Base-by-base conservation (phyloP, 2,797 vertebrate genomes). In the Sylvilagus floridanus region DNA sequence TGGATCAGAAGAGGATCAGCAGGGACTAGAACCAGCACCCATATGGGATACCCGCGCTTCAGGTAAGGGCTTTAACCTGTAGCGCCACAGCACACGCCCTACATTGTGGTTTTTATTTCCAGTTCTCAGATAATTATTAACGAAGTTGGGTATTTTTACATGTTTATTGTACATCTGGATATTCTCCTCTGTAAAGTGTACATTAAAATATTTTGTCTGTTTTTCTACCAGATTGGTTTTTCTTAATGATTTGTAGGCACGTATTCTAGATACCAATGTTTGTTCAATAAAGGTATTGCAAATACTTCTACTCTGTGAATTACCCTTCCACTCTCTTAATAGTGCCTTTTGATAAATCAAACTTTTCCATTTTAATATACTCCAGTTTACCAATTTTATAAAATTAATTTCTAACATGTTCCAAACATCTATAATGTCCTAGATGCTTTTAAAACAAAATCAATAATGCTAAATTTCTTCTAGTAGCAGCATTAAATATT, bases 381-480 rank as follows among this genome's bases (percentile, higher is more conserved):
- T 69, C 8, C 52, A 57, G 81, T 69, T 47, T 79, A 85, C 81
- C 14, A 57, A 37, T 35, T 57, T 83, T 81, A 37, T 81, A 71
- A 42, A 88, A 94, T 35, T 71, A 21, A 81, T 81, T 69, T 69
- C 81, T 81, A 84, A 73, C 13, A 79, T 60, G 35, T 87, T 73
- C 26, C 77, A 60, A 83, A 72, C 24, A 84, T 37, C 17, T 42
- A 30, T 42, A 84, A 78, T 60, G 32, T 63, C 32, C 26, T 88
- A 42, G 30, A 35, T 85, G 62, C 21, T 30, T 85, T 94, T 71
- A 89, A 92, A 94, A 82, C 69, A 92, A 89, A 94, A 88, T 24
- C 24, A 75, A 84, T 32, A 81, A 79, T 73, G 47, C 60, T 69
- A 81, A 89, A 50, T 84, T 22, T 37, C 37, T 87, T 68, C 54